Base-by-base conservation (phyloP, 2,113 vertebrate species). In the Tricholaema leucomelas region DNA sequence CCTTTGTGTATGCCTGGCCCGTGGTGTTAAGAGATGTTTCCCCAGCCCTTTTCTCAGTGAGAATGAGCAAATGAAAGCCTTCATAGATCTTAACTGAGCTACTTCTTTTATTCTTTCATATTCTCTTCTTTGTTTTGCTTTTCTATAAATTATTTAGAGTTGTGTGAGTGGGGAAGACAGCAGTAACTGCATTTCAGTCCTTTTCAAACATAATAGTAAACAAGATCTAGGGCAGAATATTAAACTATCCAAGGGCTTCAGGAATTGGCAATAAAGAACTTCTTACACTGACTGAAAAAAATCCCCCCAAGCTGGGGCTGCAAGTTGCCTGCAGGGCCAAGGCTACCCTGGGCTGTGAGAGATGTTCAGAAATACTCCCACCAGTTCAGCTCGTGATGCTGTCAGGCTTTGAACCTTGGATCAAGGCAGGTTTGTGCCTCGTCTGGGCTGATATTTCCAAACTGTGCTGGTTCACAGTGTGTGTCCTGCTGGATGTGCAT, bases 91-190 rank as follows among this genome's bases (percentile, higher is more conserved):
- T 90, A 81, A 85, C 71, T 0, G 10, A 91, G 78, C 52, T 59
- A 13, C 71, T 71, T 81, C 86, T 79, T 79, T 88, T 81, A 58
- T 91, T 89, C 65, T 70, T 87, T 91, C 91, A 50, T 71, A 74
- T 78, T 87, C 38, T 93, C 60, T 42, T 72, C 77, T 95, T 96
- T 85, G 81, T 95, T 96, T 96, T 44, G 38, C 69, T 85, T 95
- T 94, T 91, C 87, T 84, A 87, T 97, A 93, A 95, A 97, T 97
- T 96, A 97, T 96, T 96, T 95, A 96, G 83, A 63, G 61, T 84
- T 73, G 76, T 92, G 63, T 84, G 91, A 90, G 83, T 81, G 61
- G 59, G 55, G 72, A 94, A 94, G 95, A 88, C 93, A 89, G 96
- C 92, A 88, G 75, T 88, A 95, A 95, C 94, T 91, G 95, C 80